Evolutionary conservation across 1,140 invertebrate species (phyloP), one percentile per base, ranked within the genome.

Genomic region (Oncopeltus fasciatus): DNA sequence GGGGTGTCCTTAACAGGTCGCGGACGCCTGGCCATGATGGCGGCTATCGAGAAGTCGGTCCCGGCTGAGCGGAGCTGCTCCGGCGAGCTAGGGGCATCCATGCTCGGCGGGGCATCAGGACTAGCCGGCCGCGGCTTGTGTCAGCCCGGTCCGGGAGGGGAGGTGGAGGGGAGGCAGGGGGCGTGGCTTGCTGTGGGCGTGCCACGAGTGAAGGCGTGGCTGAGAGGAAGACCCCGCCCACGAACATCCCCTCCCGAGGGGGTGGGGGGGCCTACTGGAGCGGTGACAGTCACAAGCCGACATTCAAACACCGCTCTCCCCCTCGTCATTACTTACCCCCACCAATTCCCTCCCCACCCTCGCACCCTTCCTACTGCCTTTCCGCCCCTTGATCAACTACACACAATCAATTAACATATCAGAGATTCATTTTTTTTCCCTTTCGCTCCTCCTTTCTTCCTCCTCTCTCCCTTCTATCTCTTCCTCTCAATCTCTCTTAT

Each of bases 31-130:
- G 57, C 27, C 57, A 58, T 58, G 57, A 58, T 58, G 27, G 57
- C 57, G 11, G 28, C 57, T 33, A 58, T 58, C n/a, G 27, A 31
- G 57, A 58, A 58, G 31, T 58, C 57, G 18, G 57, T 58, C 27
- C 9, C 53, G 24, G 53, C 29, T 20, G 57, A 26, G n/a, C 57
- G 27, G 18, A 31, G 57, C 51, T 24, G 51, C n/a, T 38, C 51
- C 16, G 53, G 28, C 53, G 57, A 31, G 57, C 28, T 21, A 18
- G n/a, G 28, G 21, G 20, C 38, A 11, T 49, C 59, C 47, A 49
- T 49, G 3, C 47, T 21, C 21, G n/a, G 47, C 43, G 14, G 43
- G 21, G 21, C 47, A 49, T 49, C n/a, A 49, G 47, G 47, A 24
- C 47, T 24, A 49, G n/a, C 47, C 47, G n/a, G 2, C 1, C 2